phyloP scores from a whole-genome alignment of 2,888 invertebrate genomes.

The Tipula unca region DNA sequence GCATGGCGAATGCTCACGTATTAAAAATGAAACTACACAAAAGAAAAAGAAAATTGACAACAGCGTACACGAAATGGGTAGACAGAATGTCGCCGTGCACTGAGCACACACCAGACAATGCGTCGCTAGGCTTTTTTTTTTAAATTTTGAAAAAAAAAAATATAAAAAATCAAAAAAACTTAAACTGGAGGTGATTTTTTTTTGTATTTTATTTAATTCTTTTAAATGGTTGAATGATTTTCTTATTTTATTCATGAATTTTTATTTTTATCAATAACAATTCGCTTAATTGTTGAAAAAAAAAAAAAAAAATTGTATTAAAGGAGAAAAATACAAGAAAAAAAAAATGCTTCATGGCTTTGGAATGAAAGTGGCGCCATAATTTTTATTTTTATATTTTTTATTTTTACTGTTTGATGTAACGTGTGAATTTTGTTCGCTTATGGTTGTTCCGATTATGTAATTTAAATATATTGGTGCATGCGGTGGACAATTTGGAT shows the following conservation, averaged over 20 bases:
- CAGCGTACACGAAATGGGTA: slow-evolving; percentile 66
- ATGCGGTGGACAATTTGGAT: neutral
- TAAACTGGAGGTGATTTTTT: slow-evolving; percentile 17
- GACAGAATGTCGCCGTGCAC: slow-evolving; percentile 90
- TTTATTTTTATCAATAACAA: slow-evolving; percentile 14
- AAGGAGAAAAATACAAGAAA: neutral
- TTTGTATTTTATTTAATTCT: slow-evolving; percentile 10
- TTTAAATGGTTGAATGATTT: slow-evolving; percentile 18
- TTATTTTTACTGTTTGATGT: neutral
- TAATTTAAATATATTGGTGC: neutral
- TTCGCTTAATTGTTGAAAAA: neutral
- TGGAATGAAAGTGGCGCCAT: slow-evolving; percentile 14
- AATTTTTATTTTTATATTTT: neutral
- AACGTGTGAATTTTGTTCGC: neutral
- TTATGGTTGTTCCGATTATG: neutral
- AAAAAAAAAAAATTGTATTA: neutral
- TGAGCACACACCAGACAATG: slow-evolving; percentile 62
- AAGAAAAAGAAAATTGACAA: slow-evolving; percentile 45
- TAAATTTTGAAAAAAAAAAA: slow-evolving; percentile 17
- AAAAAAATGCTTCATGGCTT: neutral
- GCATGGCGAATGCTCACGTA: neutral
- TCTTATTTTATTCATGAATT: slow-evolving; percentile 16
- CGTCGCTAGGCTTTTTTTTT: slow-evolving; percentile 47
- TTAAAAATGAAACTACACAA: neutral
- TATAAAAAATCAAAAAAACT: neutral